These are phyloP conservation scores for Chaetogeoica ovagalla DNA, from an alignment of 2,888 invertebrate genomes.

Conservation along the genomic window DNA sequence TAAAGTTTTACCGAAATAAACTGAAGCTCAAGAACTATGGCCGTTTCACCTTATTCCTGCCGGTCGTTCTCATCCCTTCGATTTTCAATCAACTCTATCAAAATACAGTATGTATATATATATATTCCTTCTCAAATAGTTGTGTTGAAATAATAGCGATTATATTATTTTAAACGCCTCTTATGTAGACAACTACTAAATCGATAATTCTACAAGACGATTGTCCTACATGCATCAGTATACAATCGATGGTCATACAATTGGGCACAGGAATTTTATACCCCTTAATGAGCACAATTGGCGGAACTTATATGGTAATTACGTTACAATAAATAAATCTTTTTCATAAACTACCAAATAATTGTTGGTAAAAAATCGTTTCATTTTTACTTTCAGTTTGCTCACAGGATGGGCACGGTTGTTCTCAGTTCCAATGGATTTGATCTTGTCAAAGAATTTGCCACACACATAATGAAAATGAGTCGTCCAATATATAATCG, in stretches of 20 bases:
- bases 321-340: not conserved
- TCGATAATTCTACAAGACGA: slow-evolving; percentile 49
- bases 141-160: not conserved
- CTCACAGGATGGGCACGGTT: slow-evolving; percentile 13
- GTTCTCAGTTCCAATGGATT: not conserved
- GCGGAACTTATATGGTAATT: slow-evolving; percentile 41
- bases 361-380: not conserved
- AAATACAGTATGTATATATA: slow-evolving; percentile 19
- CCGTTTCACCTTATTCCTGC: slow-evolving; percentile 66
- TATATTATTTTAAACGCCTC: not conserved
- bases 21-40: slow-evolving; percentile 67
- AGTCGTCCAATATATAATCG: slow-evolving; percentile 37
- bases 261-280: slow-evolving; percentile 47
- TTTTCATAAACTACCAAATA: not conserved
- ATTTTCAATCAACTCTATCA: slow-evolving; percentile 58
- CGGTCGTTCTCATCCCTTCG: slow-evolving; percentile 67
- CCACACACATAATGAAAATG: not conserved
- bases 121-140: not conserved
- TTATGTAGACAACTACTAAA: slow-evolving; percentile 16
- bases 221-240: slow-evolving; percentile 28
- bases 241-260: slow-evolving; percentile 55
- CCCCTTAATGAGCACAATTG: slow-evolving; percentile 30
- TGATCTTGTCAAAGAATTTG: not conserved
- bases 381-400: slow-evolving; percentile 33
- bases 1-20: slow-evolving; percentile 67